Base-by-base conservation (phyloP, 2,888 invertebrate species). In the Netelia inedita region DNA sequence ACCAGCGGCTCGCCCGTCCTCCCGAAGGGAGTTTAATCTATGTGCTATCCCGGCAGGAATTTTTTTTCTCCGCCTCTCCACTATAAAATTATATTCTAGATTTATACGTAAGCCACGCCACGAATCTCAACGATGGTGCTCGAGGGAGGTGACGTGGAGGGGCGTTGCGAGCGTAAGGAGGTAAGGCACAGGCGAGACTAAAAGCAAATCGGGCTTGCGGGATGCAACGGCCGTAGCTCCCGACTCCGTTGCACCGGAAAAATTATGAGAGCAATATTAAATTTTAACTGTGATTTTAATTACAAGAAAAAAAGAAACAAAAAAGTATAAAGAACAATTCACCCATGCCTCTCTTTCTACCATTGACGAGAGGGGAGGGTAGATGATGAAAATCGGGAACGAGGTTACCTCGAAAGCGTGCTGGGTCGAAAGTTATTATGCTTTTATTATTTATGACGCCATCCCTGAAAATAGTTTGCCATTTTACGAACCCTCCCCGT, bases 201-300 rank as follows among this genome's bases (percentile, higher is more conserved):
- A 74, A 28, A 65, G 59, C 68, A 21, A 79, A 65, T 61, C 46
- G 68, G 69, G 63, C 11, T 46, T 43, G 76, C 61, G 80, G 65
- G 84, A 68, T 16, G 66, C 46, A 61, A 72, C 43, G 71, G 61
- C 65, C 73, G 72, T 78, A 72, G 69, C 69, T 65, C 76, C 46
- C 71, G 85, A 66, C 53, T 21, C 14, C 55, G 53, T 35, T 71
- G 74, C 76, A 28, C 83, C 59, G 83, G 87, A 88, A 90, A 91
- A 91, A 90, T 91, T 90, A 91, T 87, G 89, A 87, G 87, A 86
- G 82, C 80, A 88, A 90, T 90, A 92, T 91, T 92, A 91, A 91
- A 92, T 92, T 92, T 91, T 89, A 89, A 87, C 90, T 89, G 87
- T 87, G 89, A 91, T 90, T 92, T 91, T 92, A 90, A 92, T 91